phyloP scores from a whole-genome alignment of 2,888 invertebrate genomes.

The Synanthedon formicaeformis region DNA sequence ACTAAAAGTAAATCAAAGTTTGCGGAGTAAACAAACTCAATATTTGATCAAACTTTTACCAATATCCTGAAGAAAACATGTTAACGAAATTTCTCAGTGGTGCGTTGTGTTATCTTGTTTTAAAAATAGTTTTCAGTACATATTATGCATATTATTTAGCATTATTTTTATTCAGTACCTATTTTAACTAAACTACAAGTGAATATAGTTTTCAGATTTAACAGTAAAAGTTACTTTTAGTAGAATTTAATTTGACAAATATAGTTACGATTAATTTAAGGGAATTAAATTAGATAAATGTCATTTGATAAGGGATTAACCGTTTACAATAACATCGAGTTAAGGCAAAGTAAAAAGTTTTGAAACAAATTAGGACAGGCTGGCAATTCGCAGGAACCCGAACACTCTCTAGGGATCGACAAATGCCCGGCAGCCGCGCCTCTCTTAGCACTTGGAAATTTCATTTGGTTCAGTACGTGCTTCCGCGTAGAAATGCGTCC shows the following conservation, averaged over 20 bases:
- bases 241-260: too few species aligned
- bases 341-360: conserved; percentile 25
- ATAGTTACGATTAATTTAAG: not conserved
- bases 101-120: too few species aligned
- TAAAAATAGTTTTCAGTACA: too few species aligned
- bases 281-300: not conserved
- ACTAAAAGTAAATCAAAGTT: conserved; percentile 1
- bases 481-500: conserved; percentile 45
- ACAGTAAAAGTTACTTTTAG: too few species aligned
- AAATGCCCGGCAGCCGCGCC: conserved; percentile 23
- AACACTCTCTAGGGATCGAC: conserved; percentile 26
- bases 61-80: not conserved
- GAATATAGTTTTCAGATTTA: too few species aligned
- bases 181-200: too few species aligned
- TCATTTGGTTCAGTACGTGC: conserved; percentile 62
- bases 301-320: conserved; percentile 11
- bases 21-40: conserved; percentile 1
- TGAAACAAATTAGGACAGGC: conserved; percentile 24
- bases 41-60: conserved; percentile 1
- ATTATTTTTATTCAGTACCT: too few species aligned
- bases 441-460: conserved; percentile 52
- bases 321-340: conserved; percentile 13
- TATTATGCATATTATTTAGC: too few species aligned
- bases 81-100: not conserved
- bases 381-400: conserved; percentile 24